These are phyloP conservation scores for Coregonus sp. DNA, from an alignment of 2,797 vertebrate genomes.

Conservation along the genomic window DNA sequence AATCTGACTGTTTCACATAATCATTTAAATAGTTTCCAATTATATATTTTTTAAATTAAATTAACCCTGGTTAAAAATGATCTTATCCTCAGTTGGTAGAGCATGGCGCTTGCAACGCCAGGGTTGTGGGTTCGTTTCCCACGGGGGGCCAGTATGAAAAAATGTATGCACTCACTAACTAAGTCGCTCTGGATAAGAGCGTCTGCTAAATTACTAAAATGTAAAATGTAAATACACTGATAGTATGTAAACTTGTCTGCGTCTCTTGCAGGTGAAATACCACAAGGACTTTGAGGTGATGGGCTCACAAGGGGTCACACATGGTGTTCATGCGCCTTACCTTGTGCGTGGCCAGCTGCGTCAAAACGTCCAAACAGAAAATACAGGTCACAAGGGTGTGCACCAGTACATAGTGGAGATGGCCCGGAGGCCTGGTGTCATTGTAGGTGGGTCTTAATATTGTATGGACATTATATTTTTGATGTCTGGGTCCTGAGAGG, in stretches of 20 bases:
- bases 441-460: slow-evolving; percentile 79
- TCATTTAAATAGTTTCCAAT: no score
- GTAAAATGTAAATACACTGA: no score
- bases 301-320: slow-evolving; percentile 81
- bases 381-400: slow-evolving; percentile 80
- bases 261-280: slow-evolving; percentile 79
- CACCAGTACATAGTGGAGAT: slow-evolving; percentile 84
- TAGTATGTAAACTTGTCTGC: not conserved
- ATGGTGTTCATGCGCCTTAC: slow-evolving; percentile 78
- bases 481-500: not conserved
- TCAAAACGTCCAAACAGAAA: slow-evolving; percentile 80
- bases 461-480: not conserved
- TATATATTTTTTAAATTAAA: not conserved
- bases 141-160: no score
- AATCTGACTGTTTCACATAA: no score
- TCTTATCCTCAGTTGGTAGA: not conserved
- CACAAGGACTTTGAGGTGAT: slow-evolving; percentile 88
- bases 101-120: no score
- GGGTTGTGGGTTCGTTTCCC: no score
- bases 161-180: no score
- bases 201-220: no score
- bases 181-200: no score
- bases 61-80: not conserved
- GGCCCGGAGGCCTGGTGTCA: slow-evolving; percentile 84
- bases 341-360: slow-evolving; percentile 72